Evolutionary conservation across 64 coral and sea anemone genomes (phyloP), one percentile per base, ranked within the genome.

Genomic region (Porites australiensis): DNA sequence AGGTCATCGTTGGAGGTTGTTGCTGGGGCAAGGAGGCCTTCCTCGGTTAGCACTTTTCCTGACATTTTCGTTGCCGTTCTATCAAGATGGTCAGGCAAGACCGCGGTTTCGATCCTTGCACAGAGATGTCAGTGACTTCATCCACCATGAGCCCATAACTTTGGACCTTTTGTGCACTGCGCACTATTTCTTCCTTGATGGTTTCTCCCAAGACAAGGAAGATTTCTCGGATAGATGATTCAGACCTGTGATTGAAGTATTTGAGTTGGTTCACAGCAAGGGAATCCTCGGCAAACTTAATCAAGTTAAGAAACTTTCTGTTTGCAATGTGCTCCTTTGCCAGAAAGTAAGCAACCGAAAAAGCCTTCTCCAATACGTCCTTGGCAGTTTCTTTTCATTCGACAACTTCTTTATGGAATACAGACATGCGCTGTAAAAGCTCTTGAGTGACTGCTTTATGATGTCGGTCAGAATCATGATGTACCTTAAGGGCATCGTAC

Each of bases 61-160:
- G n/a, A n/a, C n/a, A n/a, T n/a, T n/a, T n/a, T n/a, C n/a, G n/a
- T n/a, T n/a, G n/a, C n/a, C n/a, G n/a, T n/a, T n/a, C n/a, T n/a
- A n/a, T n/a, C n/a, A n/a, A n/a, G n/a, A n/a, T n/a, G n/a, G n/a
- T n/a, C n/a, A n/a, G n/a, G n/a, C n/a, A n/a, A n/a, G n/a, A n/a
- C n/a, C n/a, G n/a, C n/a, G n/a, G n/a, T n/a, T n/a, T n/a, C n/a
- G n/a, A n/a, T n/a, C n/a, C n/a, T 14, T 19, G 13, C 19, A 88
- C 13, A 44, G 86, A 88, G 6, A 88, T 88, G 71, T 75, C 70
- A 5, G 86, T 88, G 3, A 75, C 86, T 53, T 76, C 71, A 16
- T 88, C 86, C 21, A 88, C 86, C 70, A 88, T 15, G 10, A 88
- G 70, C 7, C 86, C 86, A 75, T 88, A 88, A 75, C 69, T 88